Evolutionary conservation across 2,888 invertebrate genomes (phyloP), one percentile per base, ranked within the genome.

Genomic region (Nycteola revayana): DNA sequence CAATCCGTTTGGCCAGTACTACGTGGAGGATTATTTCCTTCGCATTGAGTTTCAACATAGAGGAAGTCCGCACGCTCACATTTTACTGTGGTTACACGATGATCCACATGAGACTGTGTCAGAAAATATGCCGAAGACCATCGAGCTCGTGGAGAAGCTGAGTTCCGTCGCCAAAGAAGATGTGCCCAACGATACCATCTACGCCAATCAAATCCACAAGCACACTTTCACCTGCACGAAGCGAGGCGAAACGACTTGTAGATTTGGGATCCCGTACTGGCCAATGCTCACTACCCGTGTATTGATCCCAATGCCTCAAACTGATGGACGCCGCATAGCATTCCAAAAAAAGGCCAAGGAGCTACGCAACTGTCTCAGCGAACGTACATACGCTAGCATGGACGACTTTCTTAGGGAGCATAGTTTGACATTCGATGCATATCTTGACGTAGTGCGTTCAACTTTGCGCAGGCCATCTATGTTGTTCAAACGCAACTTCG

Each of bases 1-100:
- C 5, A 66, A 57, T 58, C 70, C 73, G 3, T 71, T 70, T 17
- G 59, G 61, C 25, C 5, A 63, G 37, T 63, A 67, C 7, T 21
- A n/a, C 7, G 21, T 21, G 51, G 49, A 29, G 35, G 51, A 69
- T 63, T 66, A 61, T 24, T 76, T 75, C 48, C 25, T 64, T 52
- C 46, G 68, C 1, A 68, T 75, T 42, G 72, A 78, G 44, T 78
- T 79, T 29, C 72, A 75, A 36, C 66, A 75, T 52, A 43, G 60
- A 34, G 77, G 72, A 43, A 75, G 74, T 40, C 73, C 76, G 0
- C 70, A 67, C 37, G 75, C 72, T 6, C 76, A 77, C 23, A 68
- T 74, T 50, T 54, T 78, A 18, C 3, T 77, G 42, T 81, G 76
- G 77, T 54, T 79, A 7, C 46, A 70, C 25, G 27, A 73, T 28